Conservation (phyloP, 2,888 invertebrate genomes). For the Chaitophorus viminalis region DNA sequence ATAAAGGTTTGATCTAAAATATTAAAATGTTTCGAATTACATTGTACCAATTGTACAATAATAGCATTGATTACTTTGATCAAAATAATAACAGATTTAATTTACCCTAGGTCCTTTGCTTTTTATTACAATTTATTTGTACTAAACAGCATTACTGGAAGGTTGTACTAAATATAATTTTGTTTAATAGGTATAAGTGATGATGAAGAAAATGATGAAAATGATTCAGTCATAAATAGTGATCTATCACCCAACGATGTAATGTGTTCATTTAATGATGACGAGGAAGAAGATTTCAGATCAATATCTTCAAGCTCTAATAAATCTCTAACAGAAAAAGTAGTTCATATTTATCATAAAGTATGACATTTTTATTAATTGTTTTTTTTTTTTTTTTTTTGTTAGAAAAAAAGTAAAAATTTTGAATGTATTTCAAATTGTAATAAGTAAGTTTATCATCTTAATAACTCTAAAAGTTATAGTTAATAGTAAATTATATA, state of each 20-base stretch:
- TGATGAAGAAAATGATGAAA: constrained; percentile 17
- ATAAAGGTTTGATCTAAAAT: constrained; percentile 24
- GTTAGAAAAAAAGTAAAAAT: background rate
- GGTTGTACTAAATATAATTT: background rate
- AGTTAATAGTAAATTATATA: background rate
- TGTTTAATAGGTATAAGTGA: background rate
- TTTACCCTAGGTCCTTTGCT: too few species aligned
- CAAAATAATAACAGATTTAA: too few species aligned
- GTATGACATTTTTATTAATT: background rate
- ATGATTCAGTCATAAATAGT: background rate
- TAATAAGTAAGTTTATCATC: constrained; percentile 5
- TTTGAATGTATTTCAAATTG: background rate
- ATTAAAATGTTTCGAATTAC: too few species aligned
- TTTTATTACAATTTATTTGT: too few species aligned
- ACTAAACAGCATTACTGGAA: too few species aligned
- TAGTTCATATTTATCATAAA: too few species aligned
- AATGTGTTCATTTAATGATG: background rate
- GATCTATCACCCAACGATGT: background rate
- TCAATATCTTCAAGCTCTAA: background rate
- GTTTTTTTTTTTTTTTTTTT: background rate
- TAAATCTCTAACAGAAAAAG: background rate
- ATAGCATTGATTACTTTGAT: too few species aligned
- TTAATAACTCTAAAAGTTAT: background rate
- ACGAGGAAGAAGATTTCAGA: constrained; percentile 13
- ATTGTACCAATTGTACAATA: too few species aligned